These are phyloP conservation scores for Nannoperca australis DNA, from an alignment of 2,797 vertebrate genomes.

Conservation along the genomic window DNA sequence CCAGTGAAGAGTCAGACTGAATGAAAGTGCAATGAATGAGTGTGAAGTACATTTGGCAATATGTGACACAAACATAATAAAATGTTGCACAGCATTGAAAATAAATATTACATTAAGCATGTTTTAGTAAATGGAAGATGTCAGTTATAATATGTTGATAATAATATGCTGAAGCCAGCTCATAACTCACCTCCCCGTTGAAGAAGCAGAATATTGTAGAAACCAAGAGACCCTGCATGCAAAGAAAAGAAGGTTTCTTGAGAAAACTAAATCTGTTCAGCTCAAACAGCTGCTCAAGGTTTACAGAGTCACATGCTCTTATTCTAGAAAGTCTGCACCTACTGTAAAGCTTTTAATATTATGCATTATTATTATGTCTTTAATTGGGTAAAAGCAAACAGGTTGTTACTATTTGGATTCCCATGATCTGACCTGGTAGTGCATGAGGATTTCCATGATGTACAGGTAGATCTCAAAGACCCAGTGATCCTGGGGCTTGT, in stretches of 20 bases:
- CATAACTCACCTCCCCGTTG: slow-evolving; percentile 92
- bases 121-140: not conserved
- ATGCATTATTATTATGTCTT: not conserved
- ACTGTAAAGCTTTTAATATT: not conserved
- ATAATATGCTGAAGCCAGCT: not conserved
- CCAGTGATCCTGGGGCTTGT: slow-evolving; percentile 89
- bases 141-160: too few species aligned
- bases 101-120: not conserved
- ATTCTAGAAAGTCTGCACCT: not conserved
- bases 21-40: too few species aligned
- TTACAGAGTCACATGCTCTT: not conserved
- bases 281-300: slow-evolving; percentile 19
- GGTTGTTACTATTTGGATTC: not conserved
- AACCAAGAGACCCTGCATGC: slow-evolving; percentile 91
- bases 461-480: slow-evolving; percentile 91
- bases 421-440: slow-evolving; percentile 90
- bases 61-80: too few species aligned
- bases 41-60: too few species aligned
- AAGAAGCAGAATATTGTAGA: slow-evolving; percentile 98
- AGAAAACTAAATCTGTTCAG: slow-evolving; percentile 39
- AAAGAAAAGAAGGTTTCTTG: slow-evolving; percentile 22
- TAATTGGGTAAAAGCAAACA: not conserved
- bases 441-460: slow-evolving; percentile 93
- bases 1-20: too few species aligned
- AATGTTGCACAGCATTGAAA: not conserved